Evolutionary conservation across 1,140 invertebrate genomes (phyloP).

Genomic region (Telenomus remus): DNA sequence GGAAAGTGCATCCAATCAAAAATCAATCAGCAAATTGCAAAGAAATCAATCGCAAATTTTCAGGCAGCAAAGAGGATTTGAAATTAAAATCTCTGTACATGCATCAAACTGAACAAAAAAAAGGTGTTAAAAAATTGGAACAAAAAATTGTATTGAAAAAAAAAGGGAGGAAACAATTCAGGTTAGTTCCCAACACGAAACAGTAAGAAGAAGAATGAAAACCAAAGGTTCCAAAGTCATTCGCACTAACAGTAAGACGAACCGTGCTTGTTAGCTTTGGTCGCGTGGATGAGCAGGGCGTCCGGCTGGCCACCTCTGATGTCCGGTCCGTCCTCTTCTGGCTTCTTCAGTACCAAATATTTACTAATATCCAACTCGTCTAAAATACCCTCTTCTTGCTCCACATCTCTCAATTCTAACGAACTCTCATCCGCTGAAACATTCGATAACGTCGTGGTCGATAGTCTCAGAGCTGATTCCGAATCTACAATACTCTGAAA

Average conservation of each 20-base stretch:
- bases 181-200: conserved; percentile 39
- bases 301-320: conserved; percentile 93
- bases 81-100: conserved; percentile 32
- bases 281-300: conserved; percentile 94
- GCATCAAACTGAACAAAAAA: conserved; percentile 7
- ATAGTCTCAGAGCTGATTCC: conserved; percentile 66
- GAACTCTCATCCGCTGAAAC: conserved; percentile 70
- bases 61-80: too few relatives aligned
- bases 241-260: conserved; percentile 54
- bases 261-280: conserved; percentile 92
- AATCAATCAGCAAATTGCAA: too few relatives aligned
- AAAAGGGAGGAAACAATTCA: conserved; percentile 21
- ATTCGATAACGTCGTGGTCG: conserved; percentile 68
- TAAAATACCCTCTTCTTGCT: conserved; percentile 76
- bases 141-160: too few relatives aligned
- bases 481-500: conserved; percentile 66
- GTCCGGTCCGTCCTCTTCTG: conserved; percentile 89
- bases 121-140: too few relatives aligned
- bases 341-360: conserved; percentile 85
- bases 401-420: conserved; percentile 69
- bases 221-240: conserved; percentile 41
- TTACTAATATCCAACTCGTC: conserved; percentile 88
- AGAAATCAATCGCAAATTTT: too few relatives aligned
- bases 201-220: conserved; percentile 28
- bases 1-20: too few relatives aligned